Evolutionary conservation across 2,113 vertebrate species (phyloP), one percentile per base, ranked within the genome.

Genomic region (Rhombomys opimus): DNA sequence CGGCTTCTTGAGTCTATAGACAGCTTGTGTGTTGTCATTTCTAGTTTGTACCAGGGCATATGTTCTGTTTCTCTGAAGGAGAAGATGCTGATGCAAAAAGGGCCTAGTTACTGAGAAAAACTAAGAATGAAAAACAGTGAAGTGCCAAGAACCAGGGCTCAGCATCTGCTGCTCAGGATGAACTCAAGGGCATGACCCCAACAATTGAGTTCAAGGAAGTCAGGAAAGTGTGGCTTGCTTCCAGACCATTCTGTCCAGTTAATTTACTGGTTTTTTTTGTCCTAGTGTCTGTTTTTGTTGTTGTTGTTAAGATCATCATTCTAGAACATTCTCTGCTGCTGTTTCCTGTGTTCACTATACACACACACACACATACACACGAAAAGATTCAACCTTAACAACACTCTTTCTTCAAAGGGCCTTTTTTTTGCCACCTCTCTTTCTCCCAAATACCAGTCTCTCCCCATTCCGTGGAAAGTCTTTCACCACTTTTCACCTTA

Each of bases 21-120:
- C 13, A 73, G 90, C 14, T 80, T 87, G 3, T 59, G 2, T 82
- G 81, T 89, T 73, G 85, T 80, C 80, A 77, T 32, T 93, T 96
- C 70, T 84, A 25, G 27, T 72, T 46, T 93, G 30, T 46, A 22
- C 63, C 46, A 67, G 41, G n/a, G 20, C 35, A 0, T 23, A 7
- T 82, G 35, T 67, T 85, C 52, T 76, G 7, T 25, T 50, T 25
- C 14, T 35, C 18, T 67, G n/a, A 22, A 20, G n/a, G 59, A 65
- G 38, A 20, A 88, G 65, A 85, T 13, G 38, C 89, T 80, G 46
- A 95, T 41, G 2, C 11, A 68, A 52, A 46, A 41, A 94, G 27
- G 14, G 81, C 73, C 50, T 93, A 22, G 41, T 90, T 46, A 63
- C 81, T 90, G 76, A 94, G 52, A 12, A 77, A 97, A 61, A 17